These are phyloP conservation scores for Ypsolopha scabrella DNA, from an alignment of 2,888 invertebrate genomes.

Conservation along the genomic window DNA sequence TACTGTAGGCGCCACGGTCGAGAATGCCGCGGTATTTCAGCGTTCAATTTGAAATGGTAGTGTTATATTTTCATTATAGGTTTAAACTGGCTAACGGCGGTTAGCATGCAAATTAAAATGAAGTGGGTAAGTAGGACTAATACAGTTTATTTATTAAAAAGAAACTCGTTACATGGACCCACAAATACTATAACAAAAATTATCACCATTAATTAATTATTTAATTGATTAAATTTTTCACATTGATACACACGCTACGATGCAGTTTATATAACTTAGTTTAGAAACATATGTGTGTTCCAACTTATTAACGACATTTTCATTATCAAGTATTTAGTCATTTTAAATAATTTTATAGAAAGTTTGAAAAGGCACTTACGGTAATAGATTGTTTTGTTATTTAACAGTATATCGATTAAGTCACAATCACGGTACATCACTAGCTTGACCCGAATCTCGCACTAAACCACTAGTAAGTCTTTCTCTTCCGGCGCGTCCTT, in stretches of 20 bases:
- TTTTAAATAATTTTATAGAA: background rate
- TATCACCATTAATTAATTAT: background rate
- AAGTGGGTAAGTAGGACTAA: background rate
- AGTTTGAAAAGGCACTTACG: background rate
- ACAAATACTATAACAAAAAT: background rate
- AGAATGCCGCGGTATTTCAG: too few relatives aligned
- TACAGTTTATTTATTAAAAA: background rate
- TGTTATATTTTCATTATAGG: too few relatives aligned
- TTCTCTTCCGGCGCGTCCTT: constrained; percentile 63
- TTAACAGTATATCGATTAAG: background rate
- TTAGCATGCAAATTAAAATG: background rate
- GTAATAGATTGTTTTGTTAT: background rate
- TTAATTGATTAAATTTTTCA: background rate
- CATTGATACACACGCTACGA: background rate
- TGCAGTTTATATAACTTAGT: too few relatives aligned
- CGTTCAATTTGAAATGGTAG: too few relatives aligned
- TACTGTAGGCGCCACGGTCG: too few relatives aligned
- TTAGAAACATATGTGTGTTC: background rate
- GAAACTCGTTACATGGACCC: background rate
- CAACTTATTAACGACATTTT: background rate
- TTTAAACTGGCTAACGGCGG: too few relatives aligned
- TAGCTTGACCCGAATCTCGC: background rate
- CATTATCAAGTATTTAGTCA: background rate
- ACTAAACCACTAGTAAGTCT: constrained; percentile 44
- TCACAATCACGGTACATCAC: background rate